Conservation (phyloP, 2,888 invertebrate genomes). For the Eudasyphora cyanicolor region DNA sequence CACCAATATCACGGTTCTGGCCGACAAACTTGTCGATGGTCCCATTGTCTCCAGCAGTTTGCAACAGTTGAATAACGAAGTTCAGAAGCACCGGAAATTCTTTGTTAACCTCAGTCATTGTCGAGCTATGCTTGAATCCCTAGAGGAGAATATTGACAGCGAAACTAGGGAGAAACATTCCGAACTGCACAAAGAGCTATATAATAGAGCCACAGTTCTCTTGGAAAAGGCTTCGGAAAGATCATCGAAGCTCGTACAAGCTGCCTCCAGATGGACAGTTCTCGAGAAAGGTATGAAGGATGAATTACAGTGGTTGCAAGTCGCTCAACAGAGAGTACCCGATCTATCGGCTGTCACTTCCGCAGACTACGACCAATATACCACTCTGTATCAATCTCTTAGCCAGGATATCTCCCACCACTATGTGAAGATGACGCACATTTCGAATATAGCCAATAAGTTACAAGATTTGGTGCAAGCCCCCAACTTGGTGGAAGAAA, state of each 20-base stretch:
- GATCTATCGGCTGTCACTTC: conserved; percentile 90
- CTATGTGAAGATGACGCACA: conserved; percentile 87
- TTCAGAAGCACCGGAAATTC: conserved; percentile 93
- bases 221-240: conserved; percentile 90
- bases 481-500: conserved; percentile 87
- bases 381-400: conserved; percentile 89
- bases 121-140: conserved; percentile 90
- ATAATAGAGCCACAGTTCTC: conserved; percentile 87
- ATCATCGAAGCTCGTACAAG: conserved; percentile 91
- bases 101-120: conserved; percentile 94
- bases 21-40: conserved; percentile 89
- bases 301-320: conserved; percentile 90
- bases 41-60: conserved; percentile 88
- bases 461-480: conserved; percentile 88
- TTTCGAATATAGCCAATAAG: conserved; percentile 87
- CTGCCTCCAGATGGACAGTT: conserved; percentile 91
- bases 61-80: conserved; percentile 92
- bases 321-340: conserved; percentile 91
- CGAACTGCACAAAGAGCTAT: conserved; percentile 87
- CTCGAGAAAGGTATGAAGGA: conserved; percentile 91
- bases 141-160: conserved; percentile 90
- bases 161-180: conserved; percentile 89
- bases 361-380: conserved; percentile 91
- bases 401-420: conserved; percentile 90
- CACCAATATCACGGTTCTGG: conserved; percentile 90